Evolutionary conservation across 2,113 vertebrate species (phyloP), one percentile per base, ranked within the genome.

Genomic region (Odocoileus virginianus): DNA sequence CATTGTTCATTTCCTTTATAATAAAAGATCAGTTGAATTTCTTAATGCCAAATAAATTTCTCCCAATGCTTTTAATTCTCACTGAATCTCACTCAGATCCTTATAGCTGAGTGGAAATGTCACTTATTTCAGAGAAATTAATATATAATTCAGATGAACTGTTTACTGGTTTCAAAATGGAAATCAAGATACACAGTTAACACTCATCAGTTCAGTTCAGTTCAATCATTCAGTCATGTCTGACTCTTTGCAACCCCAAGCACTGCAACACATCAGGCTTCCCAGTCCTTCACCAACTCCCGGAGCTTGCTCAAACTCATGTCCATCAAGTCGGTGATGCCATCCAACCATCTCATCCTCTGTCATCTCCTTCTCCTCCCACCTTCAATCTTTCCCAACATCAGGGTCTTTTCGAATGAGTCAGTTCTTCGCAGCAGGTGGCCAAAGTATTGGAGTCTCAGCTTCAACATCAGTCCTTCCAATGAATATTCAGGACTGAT

Each of bases 1-100:
- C 27, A 54, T 3, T 94, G 43, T 92, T 95, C 25, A 85, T 94
- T 96, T 97, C 15, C 27, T 78, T 96, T 90, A 78, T 40, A 74
- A 92, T 61, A 96, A 91, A 94, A 84, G 36, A 74, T 52, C 33
- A 83, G 28, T 45, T 87, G 45, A 87, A 96, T 93, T 90, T 94
- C 52, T 79, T 84, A 94, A 94, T 25, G 57, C 30, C 74, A 91
- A 95, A 60, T 50, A 25, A 95, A 27, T 21, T 92, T 91, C 36
- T 84, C 17, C 3, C 83, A 23, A 74, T 55, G 71, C 40, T 94
- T 96, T 95, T 76, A 30, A 89, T 36, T 87, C 45, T 90, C 81
- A 74, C 17, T 88, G 64, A 97, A 91, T 61, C n/a, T 54, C 54
- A 83, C 7, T 87, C 28, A 67, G 36, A 33, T 45, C 15, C n/a